Conservation (phyloP, 1,140 invertebrate species). For the Lasioglossum baleicum region DNA sequence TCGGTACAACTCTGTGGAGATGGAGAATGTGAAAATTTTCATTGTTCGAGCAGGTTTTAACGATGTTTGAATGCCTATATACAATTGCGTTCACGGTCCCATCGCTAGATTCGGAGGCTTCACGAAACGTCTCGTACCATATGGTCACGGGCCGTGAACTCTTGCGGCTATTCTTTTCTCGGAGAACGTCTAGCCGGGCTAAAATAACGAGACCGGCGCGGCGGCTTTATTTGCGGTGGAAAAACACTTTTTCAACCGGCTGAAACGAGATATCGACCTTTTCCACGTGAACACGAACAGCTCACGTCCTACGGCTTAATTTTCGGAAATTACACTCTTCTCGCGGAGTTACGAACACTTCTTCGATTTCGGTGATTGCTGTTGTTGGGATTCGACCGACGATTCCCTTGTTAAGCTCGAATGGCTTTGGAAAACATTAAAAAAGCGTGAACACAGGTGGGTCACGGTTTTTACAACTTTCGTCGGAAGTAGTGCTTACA, state of each 20-base stretch:
- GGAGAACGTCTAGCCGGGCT: conserved; percentile 6
- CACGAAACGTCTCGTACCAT: conserved; percentile 18
- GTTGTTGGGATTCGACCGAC: not conserved
- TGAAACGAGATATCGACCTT: conserved; percentile 6
- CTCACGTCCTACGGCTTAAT: conserved; percentile 15
- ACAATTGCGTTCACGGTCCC: no score
- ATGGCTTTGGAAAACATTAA: no score
- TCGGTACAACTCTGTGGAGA: no score
- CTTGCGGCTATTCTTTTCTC: not conserved
- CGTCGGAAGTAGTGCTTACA: no score
- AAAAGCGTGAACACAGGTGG: no score
- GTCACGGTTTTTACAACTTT: no score
- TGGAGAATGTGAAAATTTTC: no score
- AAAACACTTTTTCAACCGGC: conserved; percentile 37
- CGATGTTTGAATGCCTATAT: no score
- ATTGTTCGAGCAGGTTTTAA: no score
- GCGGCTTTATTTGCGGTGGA: conserved; percentile 42
- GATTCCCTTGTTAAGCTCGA: not conserved
- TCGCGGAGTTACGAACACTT: not conserved
- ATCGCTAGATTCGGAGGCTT: not conserved
- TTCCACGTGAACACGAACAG: not conserved
- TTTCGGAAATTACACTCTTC: conserved; percentile 21
- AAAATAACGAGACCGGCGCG: conserved; percentile 13
- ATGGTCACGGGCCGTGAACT: conserved; percentile 30
- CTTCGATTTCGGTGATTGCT: not conserved